A percentile compares a stretch with the other conserved stretches of the same genome.
Conservation (phyloP, 2,888 invertebrate species). For the Stenichneumon culpator region DNA sequence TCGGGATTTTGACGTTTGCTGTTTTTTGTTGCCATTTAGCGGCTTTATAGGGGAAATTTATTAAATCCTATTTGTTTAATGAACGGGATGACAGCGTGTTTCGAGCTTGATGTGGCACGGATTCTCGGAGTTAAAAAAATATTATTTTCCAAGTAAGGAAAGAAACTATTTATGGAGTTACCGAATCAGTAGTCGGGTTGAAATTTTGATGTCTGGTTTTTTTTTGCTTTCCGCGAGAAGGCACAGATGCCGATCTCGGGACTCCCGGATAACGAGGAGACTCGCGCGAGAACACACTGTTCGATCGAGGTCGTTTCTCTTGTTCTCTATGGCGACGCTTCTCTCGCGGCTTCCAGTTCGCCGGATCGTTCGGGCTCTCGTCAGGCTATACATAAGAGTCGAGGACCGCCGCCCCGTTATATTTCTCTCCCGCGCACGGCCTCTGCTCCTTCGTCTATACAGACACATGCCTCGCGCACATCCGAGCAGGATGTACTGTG, state of each 20-base stretch:
- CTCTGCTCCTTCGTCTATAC: slow-evolving; percentile 17
- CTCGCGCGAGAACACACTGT: not conserved
- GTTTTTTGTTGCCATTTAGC: too few relatives aligned
- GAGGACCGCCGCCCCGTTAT: slow-evolving; percentile 43
- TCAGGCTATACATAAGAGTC: not conserved
- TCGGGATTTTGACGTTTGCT: too few relatives aligned
- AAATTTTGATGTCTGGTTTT: not conserved
- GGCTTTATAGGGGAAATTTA: too few relatives aligned
- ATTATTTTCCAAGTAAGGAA: not conserved
- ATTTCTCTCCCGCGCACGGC: slow-evolving; percentile 36
- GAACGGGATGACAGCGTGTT: not conserved
- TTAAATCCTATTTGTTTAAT: not conserved
- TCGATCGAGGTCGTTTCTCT: slow-evolving; percentile 16
- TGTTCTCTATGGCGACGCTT: slow-evolving; percentile 1
- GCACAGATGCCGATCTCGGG: not conserved
- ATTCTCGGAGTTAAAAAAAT: not conserved
- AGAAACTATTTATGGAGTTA: not conserved
- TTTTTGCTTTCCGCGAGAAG: not conserved
- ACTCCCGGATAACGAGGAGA: slow-evolving; percentile 6
- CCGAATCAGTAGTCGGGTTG: not conserved
- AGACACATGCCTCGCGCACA: not conserved
- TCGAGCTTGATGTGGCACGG: too few relatives aligned
- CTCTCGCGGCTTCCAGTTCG: slow-evolving; percentile 13
- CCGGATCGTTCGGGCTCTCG: slow-evolving; percentile 19
- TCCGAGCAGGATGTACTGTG: not conserved